These are phyloP conservation scores for Thymelicus acteon DNA, from an alignment of 2,888 invertebrate species.

Conservation along the genomic window DNA sequence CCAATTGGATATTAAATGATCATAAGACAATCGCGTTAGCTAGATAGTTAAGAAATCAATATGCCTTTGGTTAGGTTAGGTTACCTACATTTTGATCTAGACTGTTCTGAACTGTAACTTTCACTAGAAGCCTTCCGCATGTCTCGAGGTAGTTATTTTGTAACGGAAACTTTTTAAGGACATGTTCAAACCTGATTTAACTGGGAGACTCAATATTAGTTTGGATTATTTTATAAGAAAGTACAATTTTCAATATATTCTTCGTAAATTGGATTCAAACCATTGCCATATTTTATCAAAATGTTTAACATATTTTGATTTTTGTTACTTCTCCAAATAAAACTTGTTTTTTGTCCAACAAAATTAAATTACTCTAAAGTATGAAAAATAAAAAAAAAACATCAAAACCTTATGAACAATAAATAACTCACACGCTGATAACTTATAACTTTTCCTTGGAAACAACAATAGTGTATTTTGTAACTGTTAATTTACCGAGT, in stretches of 20 bases:
- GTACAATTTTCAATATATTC: no score
- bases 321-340: no score
- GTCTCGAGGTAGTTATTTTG: conserved; percentile 6
- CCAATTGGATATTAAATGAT: not conserved
- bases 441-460: not conserved
- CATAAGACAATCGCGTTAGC: not conserved
- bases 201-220: not conserved
- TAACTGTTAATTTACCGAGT: not conserved
- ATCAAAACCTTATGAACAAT: not conserved
- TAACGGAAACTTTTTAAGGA: conserved; percentile 21
- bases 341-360: no score
- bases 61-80: conserved; percentile 1
- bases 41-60: conserved; percentile 9
- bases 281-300: no score
- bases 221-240: no score
- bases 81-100: conserved; percentile 25
- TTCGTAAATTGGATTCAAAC: no score
- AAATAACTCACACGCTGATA: not conserved
- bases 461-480: not conserved
- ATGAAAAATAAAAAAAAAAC: not conserved
- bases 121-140: conserved; percentile 25
- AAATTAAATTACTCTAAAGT: no score
- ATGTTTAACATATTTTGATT: no score
- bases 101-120: conserved; percentile 20
- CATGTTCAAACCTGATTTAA: not conserved